Evolutionary conservation across 2,113 vertebrate species (phyloP).

Genomic region (Motacilla tschutschensis): DNA sequence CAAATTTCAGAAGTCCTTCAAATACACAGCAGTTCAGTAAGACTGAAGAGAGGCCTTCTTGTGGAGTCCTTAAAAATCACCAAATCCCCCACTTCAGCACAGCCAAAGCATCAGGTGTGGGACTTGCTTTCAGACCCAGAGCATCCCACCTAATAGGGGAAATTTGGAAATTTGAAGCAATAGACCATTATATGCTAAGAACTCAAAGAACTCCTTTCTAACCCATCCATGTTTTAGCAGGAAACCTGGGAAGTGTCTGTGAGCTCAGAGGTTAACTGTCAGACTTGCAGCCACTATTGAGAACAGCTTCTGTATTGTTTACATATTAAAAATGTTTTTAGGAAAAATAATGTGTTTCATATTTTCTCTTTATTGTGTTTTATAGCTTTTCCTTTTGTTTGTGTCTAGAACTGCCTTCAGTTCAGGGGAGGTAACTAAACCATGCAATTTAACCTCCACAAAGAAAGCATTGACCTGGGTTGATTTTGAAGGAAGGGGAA

Average conservation of each 20-base stretch:
- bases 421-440: slow-evolving; percentile 33
- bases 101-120: not conserved
- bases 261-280: not conserved
- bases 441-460: not conserved
- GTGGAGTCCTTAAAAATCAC: not conserved
- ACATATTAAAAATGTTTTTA: slow-evolving; percentile 8
- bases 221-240: not conserved
- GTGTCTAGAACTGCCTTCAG: not conserved
- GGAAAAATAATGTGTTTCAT: not conserved
- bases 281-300: not conserved
- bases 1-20: not conserved
- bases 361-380: not conserved
- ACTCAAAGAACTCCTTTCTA: not conserved
- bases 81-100: not conserved
- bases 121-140: not conserved
- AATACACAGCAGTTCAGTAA: not conserved
- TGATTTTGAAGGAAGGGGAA: slow-evolving; percentile 19
- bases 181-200: not conserved
- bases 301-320: slow-evolving; percentile 1
- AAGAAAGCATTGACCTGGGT: slow-evolving; percentile 28
- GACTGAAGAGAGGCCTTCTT: not conserved
- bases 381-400: slow-evolving; percentile 24
- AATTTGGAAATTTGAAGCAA: not conserved
- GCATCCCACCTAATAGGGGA: not conserved
- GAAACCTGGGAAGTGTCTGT: not conserved